phyloP scores from a whole-genome alignment of 2,113 vertebrate species.

The Bujurquina vittata region DNA sequence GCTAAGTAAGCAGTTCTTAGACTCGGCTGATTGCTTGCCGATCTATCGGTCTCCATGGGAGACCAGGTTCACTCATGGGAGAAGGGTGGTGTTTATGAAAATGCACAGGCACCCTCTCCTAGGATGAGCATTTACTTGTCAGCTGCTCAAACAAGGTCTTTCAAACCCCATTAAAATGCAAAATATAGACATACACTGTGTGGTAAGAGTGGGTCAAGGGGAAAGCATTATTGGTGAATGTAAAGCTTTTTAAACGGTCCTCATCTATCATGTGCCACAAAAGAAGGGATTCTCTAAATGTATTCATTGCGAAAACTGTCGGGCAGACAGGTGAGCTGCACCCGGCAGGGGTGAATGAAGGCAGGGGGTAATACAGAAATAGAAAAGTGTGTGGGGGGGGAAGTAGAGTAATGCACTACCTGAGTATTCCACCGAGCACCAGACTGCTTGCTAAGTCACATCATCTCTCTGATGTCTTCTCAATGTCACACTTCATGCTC shows the following conservation, averaged over 20 bases:
- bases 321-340: constrained; percentile 33
- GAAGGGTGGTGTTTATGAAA: constrained; percentile 51
- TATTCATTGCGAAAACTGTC: constrained; percentile 52
- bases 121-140: constrained; percentile 44
- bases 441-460: constrained; percentile 47
- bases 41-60: constrained; percentile 2
- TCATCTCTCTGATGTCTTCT: constrained; percentile 56
- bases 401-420: constrained; percentile 14
- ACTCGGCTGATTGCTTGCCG: constrained; percentile 49
- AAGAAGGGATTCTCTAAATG: constrained; percentile 50
- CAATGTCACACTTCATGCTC: constrained; percentile 68
- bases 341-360: constrained; percentile 24
- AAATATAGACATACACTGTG: constrained; percentile 34
- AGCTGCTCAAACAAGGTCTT: constrained; percentile 29
- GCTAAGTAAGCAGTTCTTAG: constrained; percentile 53
- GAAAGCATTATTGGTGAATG: constrained; percentile 47
- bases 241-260: constrained; percentile 34
- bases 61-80: constrained; percentile 10
- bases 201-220: constrained; percentile 44
- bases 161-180: constrained; percentile 56
- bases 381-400: constrained; percentile 10
- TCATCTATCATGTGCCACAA: constrained; percentile 61
- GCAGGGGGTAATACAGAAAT: constrained; percentile 47
- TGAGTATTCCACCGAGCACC: constrained; percentile 13
- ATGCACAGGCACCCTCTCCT: not conserved